A percentile compares a stretch with the other conserved stretches of the same genome.
Conservation (phyloP, 2,888 invertebrate species). For the Leptopilina drosophilae region DNA sequence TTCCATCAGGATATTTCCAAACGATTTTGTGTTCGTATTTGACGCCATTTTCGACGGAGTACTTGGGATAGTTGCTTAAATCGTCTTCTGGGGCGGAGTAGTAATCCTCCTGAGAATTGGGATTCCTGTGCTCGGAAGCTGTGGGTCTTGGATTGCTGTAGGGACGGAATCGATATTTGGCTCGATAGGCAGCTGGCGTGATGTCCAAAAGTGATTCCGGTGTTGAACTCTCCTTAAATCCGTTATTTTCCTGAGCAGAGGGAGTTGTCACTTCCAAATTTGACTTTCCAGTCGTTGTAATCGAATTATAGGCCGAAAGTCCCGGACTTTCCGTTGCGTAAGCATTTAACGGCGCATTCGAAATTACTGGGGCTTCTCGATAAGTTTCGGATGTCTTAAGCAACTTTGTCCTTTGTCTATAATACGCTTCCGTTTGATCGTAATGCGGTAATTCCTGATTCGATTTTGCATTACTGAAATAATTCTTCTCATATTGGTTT, state of each 20-base stretch:
- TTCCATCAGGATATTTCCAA: constrained; percentile 75
- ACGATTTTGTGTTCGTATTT: constrained; percentile 73
- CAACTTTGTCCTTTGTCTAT: constrained; percentile 70
- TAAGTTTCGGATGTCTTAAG: constrained; percentile 60
- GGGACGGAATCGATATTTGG: constrained; percentile 27
- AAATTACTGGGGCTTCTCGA: constrained; percentile 52
- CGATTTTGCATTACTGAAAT: not conserved
- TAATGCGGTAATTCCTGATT: constrained; percentile 40
- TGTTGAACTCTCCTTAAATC: constrained; percentile 44
- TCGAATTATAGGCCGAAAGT: constrained; percentile 40
- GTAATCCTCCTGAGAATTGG: not conserved
- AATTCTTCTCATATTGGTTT: not conserved
- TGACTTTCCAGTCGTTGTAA: constrained; percentile 53
- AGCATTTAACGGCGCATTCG: constrained; percentile 49
- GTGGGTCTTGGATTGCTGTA: constrained; percentile 36
- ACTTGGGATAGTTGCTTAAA: constrained; percentile 63
- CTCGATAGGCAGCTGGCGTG: constrained; percentile 45
- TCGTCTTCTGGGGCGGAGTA: constrained; percentile 18
- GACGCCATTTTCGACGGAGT: constrained; percentile 71
- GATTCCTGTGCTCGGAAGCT: constrained; percentile 43
- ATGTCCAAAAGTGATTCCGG: constrained; percentile 45
- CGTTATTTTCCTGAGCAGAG: constrained; percentile 44
- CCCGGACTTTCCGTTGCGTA: constrained; percentile 52
- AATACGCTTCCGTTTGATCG: constrained; percentile 54
- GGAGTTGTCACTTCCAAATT: constrained; percentile 39